phyloP scores from a whole-genome alignment of 2,888 invertebrate species.

The Dinocampus coccinellae region DNA sequence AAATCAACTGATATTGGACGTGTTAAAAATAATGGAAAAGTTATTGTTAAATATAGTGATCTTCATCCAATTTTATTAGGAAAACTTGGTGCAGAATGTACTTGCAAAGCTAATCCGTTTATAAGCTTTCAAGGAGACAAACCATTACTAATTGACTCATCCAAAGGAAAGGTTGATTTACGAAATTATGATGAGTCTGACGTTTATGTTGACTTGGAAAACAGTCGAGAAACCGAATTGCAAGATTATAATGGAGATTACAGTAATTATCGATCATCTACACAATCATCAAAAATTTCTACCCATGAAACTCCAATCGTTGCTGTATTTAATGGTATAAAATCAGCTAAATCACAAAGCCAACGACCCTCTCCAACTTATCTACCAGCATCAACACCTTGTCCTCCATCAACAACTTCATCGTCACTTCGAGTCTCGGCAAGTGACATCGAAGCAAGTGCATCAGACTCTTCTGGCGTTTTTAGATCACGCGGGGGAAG shows the following conservation, averaged over 20 bases:
- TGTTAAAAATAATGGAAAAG: constrained; percentile 66
- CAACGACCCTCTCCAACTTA: constrained; percentile 36
- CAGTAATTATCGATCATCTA: constrained; percentile 16
- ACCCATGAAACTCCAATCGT: constrained; percentile 40
- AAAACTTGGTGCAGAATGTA: constrained; percentile 81
- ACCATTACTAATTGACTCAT: constrained; percentile 56
- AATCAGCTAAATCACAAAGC: constrained; percentile 29
- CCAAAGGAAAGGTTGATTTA: constrained; percentile 60
- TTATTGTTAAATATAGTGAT: constrained; percentile 79
- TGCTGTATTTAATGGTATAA: constrained; percentile 32
- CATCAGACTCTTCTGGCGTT: constrained; percentile 20
- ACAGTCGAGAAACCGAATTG: constrained; percentile 42
- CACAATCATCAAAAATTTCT: neutral
- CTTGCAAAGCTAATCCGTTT: constrained; percentile 71
- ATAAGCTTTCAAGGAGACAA: constrained; percentile 57
- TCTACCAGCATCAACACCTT: constrained; percentile 33
- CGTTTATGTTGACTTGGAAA: constrained; percentile 63
- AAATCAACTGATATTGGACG: constrained; percentile 24
- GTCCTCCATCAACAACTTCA: constrained; percentile 26
- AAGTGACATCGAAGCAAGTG: constrained; percentile 31
- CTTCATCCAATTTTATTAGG: constrained; percentile 79
- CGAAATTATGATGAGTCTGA: constrained; percentile 66
- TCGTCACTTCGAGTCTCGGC: constrained; percentile 30
- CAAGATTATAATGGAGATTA: constrained; percentile 43
- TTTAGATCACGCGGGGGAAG: constrained; percentile 42